These are phyloP conservation scores for Lophotis ruficrista DNA, from an alignment of 2,113 vertebrate species.

Conservation along the genomic window DNA sequence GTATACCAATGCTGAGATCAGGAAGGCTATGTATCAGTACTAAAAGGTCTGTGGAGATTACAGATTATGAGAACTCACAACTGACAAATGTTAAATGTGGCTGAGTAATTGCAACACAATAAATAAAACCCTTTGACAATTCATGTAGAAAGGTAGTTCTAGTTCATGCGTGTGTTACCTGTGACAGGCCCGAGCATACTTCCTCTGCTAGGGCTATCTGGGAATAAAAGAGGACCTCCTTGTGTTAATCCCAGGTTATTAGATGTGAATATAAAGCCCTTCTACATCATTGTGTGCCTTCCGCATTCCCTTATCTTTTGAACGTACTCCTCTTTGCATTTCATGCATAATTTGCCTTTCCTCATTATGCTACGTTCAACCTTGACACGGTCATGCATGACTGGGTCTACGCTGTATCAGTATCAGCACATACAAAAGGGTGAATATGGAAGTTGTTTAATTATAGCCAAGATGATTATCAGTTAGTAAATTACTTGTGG, in stretches of 20 bases:
- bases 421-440: neutral
- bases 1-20: neutral
- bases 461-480: conserved; percentile 21
- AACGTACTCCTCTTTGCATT: neutral
- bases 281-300: neutral
- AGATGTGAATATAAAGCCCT: neutral
- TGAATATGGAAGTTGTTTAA: conserved; percentile 22
- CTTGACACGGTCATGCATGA: neutral
- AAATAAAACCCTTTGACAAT: neutral
- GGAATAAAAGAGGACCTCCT: neutral
- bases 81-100: neutral
- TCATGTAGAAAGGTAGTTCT: neutral
- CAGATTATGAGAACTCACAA: neutral
- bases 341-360: neutral
- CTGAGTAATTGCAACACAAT: neutral
- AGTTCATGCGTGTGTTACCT: neutral
- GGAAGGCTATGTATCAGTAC: neutral
- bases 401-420: neutral
- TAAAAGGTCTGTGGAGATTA: neutral
- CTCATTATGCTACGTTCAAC: neutral
- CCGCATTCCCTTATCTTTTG: neutral
- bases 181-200: neutral
- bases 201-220: neutral
- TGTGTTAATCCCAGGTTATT: neutral
- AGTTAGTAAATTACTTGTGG: conserved; percentile 2